Conservation (phyloP, 2,113 vertebrate species). For the Falco punctatus region DNA sequence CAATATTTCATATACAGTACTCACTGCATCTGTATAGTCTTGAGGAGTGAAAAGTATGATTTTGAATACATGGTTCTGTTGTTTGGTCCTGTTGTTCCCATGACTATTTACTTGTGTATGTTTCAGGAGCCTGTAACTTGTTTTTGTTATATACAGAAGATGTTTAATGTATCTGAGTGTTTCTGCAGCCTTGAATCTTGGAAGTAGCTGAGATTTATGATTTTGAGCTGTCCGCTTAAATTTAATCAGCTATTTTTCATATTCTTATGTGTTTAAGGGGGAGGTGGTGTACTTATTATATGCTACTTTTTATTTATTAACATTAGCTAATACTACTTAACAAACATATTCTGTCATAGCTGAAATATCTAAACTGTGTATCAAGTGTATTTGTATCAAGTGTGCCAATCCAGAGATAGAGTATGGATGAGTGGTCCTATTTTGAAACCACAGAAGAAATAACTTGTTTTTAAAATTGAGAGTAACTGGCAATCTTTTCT, state of each 20-base stretch:
- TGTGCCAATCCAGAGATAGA: neutral
- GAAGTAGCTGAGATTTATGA: neutral
- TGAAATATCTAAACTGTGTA: neutral
- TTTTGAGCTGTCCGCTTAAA: neutral
- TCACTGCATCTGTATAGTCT: neutral
- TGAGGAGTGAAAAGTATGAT: neutral
- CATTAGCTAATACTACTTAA: neutral
- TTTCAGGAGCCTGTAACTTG: neutral
- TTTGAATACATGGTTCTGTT: neutral
- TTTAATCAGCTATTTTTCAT: neutral
- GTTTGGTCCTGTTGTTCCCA: neutral
- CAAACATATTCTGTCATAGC: neutral
- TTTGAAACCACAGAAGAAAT: neutral
- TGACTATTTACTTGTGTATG: neutral
- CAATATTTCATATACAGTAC: neutral
- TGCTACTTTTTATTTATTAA: neutral
- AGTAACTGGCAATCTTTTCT: neutral
- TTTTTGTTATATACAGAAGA: neutral
- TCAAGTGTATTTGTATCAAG: neutral
- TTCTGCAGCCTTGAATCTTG: neutral
- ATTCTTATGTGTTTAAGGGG: neutral
- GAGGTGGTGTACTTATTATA: neutral
- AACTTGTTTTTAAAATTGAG: neutral
- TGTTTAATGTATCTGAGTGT: neutral
- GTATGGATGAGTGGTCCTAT: neutral